Base-by-base conservation (phyloP, 2,113 vertebrate genomes). In the Semicossyphus pulcher region DNA sequence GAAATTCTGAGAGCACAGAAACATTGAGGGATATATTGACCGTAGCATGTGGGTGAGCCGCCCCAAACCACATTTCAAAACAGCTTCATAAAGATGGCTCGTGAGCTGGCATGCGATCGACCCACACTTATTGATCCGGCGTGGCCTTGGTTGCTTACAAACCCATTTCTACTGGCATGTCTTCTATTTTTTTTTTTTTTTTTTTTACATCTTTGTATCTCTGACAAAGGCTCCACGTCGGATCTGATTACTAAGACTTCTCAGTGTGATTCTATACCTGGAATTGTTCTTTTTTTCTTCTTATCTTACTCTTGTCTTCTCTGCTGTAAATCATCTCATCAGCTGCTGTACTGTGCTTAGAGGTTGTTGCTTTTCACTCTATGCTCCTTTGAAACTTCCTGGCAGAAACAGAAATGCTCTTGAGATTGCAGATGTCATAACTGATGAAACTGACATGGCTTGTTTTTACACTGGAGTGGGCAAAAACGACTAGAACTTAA, bases 21-120 rank as follows among this genome's bases (percentile, higher is more conserved):
- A 48, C 52, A 52, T 3, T 34, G 39, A 36, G 32, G 21, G 36
- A 29, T 34, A 32, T 66, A 80, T 64, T 82, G 83, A 80, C 58
- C 54, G 31, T 48, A 45, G 29, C 26, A 54, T 57, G 61, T 52
- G 60, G 54, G 44, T 58, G 58, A 78, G 63, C 59, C 21, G 26
- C 25, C 69, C n/a, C 39, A 62, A 64, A 79, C 54, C 76, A 64
- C 74, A 83, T 80, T 80, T 85, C 81, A 85, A 80, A 84, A 72
- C 68, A 82, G 26, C 62, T 72, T 80, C 72, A 71, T 80, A 64
- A 86, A 86, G 62, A 72, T 37, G 52, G 64, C 44, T 72, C 41
- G 57, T 34, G 41, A 75, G 72, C 49, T 83, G 70, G 44, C 72
- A 70, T 62, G 52, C 16, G 1, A 83, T 77, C 52, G 71, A 81